Conservation (phyloP, 1,140 invertebrate genomes). For the Megalopta genalis region DNA sequence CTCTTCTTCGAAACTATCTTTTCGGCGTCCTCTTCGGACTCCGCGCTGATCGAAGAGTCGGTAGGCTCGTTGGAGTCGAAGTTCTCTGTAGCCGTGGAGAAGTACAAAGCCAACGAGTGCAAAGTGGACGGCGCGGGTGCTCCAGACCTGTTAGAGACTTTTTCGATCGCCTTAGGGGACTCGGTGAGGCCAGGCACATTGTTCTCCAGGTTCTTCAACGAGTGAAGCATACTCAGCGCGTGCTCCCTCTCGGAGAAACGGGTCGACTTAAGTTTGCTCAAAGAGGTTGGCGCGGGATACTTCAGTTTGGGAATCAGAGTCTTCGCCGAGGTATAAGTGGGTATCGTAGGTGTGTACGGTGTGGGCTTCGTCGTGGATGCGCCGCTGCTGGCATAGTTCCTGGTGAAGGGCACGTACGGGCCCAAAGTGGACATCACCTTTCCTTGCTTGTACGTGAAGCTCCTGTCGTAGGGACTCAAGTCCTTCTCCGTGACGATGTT, state of each 20-base stretch:
- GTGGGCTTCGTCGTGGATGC: constrained; percentile 61
- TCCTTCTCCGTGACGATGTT: constrained; percentile 58
- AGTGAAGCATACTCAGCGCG: constrained; percentile 75
- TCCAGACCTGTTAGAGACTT: neutral
- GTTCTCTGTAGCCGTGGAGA: constrained; percentile 85
- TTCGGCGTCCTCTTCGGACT: constrained; percentile 50
- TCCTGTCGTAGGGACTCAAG: constrained; percentile 69
- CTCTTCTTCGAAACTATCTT: constrained; percentile 23
- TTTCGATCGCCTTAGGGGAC: neutral
- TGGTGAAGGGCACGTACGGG: constrained; percentile 76
- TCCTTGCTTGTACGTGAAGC: constrained; percentile 72
- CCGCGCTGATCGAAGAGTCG: constrained; percentile 59
- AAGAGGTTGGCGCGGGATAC: constrained; percentile 28
- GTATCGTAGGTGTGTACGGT: constrained; percentile 67
- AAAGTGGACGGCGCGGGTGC: constrained; percentile 86
- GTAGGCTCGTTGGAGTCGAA: constrained; percentile 78
- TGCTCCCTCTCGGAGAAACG: constrained; percentile 71
- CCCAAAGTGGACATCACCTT: constrained; percentile 72
- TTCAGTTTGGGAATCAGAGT: constrained; percentile 62
- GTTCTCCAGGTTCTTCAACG: constrained; percentile 72
- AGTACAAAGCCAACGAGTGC: constrained; percentile 88
- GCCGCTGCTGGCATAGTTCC: constrained; percentile 68
- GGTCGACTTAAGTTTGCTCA: neutral
- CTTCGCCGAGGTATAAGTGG: constrained; percentile 57
- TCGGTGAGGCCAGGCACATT: constrained; percentile 61